phyloP scores from a whole-genome alignment of 2,888 invertebrate species.

The Pristionchus entomophagus region DNA sequence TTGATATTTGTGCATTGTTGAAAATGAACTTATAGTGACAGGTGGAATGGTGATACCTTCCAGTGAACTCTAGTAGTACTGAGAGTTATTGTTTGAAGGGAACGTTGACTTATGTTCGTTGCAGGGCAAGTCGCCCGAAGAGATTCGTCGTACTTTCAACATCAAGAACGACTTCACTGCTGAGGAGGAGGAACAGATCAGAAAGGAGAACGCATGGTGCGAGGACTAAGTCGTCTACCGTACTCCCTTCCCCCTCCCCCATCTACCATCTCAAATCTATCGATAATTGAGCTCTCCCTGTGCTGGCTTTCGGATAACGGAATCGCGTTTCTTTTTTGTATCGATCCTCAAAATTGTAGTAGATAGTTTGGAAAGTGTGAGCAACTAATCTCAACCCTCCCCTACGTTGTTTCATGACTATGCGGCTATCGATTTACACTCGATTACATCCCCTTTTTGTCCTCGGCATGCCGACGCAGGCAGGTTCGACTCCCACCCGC shows the following conservation, averaged over 20 bases:
- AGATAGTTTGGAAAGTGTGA: not conserved
- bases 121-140: slow-evolving; percentile 79
- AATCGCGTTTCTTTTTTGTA: not conserved
- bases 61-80: no score
- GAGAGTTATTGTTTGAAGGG: no score
- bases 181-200: slow-evolving; percentile 89
- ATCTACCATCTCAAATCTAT: not conserved
- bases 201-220: slow-evolving; percentile 74
- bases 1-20: no score
- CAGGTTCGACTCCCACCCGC: no score
- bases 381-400: not conserved
- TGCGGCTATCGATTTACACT: not conserved
- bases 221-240: slow-evolving; percentile 66
- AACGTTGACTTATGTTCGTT: not conserved
- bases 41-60: no score
- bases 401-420: slow-evolving; percentile 17
- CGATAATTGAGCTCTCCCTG: not conserved
- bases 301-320: slow-evolving; percentile 1
- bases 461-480: not conserved
- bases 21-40: no score
- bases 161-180: slow-evolving; percentile 82
- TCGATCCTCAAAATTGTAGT: not conserved
- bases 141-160: slow-evolving; percentile 80
- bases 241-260: not conserved
- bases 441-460: not conserved